These are phyloP conservation scores for Campylomormyrus numenius DNA, from an alignment of 2,113 vertebrate genomes.

Conservation along the genomic window DNA sequence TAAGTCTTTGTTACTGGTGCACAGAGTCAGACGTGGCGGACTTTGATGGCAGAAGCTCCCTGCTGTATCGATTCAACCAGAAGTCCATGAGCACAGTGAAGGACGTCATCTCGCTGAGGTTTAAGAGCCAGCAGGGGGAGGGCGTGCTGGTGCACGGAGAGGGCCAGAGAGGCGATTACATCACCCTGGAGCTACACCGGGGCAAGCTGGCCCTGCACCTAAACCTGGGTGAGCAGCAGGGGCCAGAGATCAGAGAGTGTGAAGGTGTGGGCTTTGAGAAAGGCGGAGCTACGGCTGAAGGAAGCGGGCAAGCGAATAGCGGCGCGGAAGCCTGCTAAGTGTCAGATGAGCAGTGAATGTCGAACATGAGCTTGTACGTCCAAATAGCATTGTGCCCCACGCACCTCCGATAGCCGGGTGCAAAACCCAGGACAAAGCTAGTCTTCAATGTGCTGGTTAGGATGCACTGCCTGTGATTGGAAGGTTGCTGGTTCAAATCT, in stretches of 20 bases:
- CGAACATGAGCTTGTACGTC: not conserved
- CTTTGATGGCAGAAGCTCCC: conserved; percentile 76
- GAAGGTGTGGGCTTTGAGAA: not conserved
- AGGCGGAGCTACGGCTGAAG: not conserved
- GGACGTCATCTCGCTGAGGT: conserved; percentile 77
- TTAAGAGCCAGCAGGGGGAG: conserved; percentile 75
- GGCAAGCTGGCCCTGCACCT: conserved; percentile 69
- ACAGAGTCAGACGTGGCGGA: conserved; percentile 76
- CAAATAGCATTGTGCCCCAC: not conserved
- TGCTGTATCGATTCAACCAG: conserved; percentile 82
- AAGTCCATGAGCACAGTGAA: conserved; percentile 81
- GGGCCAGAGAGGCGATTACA: conserved; percentile 74
- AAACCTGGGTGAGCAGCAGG: conserved; percentile 62
- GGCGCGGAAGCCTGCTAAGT: too few relatives aligned
- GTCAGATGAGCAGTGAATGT: not conserved
- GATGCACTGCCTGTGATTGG: not conserved
- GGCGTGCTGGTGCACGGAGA: conserved; percentile 79
- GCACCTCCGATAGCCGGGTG: too few relatives aligned
- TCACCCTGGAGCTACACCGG: conserved; percentile 73
- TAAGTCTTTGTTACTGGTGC: not conserved
- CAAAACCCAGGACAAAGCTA: not conserved
- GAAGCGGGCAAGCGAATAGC: not conserved
- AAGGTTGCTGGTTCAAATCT: not conserved
- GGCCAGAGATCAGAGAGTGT: not conserved
- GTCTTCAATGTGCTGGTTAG: not conserved